Conservation (phyloP, 2,888 invertebrate species). For the Lottia scabra region DNA sequence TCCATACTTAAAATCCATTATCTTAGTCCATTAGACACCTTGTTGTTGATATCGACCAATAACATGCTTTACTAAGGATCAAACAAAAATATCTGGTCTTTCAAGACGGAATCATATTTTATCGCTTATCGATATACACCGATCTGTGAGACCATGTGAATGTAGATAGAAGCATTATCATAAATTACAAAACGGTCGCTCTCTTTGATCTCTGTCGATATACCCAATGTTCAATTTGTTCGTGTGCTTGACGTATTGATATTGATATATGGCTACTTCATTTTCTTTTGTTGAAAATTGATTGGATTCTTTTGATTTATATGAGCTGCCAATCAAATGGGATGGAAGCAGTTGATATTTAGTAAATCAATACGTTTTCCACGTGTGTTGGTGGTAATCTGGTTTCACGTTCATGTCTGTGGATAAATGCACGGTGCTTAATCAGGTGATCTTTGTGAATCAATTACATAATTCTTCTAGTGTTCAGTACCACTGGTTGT, state of each 20-base stretch:
- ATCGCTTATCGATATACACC: not conserved
- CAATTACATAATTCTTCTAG: too few relatives aligned
- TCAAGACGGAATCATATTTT: not conserved
- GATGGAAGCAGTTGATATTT: not conserved
- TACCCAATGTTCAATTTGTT: not conserved
- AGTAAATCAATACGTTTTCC: not conserved
- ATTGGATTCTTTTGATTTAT: slow-evolving; percentile 1
- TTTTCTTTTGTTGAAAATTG: not conserved
- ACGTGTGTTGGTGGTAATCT: not conserved
- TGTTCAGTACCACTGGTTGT: too few relatives aligned
- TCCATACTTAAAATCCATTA: too few relatives aligned
- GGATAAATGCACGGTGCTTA: too few relatives aligned
- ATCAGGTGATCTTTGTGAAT: too few relatives aligned
- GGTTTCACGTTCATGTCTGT: too few relatives aligned
- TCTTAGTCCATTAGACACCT: too few relatives aligned
- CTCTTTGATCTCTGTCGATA: not conserved
- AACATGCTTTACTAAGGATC: too few relatives aligned
- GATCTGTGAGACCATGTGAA: not conserved
- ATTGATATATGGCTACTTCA: not conserved
- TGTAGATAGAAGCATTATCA: not conserved
- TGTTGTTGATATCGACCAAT: too few relatives aligned
- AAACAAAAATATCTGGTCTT: too few relatives aligned
- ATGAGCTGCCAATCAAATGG: not conserved
- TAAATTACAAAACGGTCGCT: not conserved
- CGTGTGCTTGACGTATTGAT: not conserved